A percentile compares a stretch with the other conserved stretches of the same genome.
phyloP scores from a whole-genome alignment of 2,888 invertebrate genomes.

The Machimus atricapillus region DNA sequence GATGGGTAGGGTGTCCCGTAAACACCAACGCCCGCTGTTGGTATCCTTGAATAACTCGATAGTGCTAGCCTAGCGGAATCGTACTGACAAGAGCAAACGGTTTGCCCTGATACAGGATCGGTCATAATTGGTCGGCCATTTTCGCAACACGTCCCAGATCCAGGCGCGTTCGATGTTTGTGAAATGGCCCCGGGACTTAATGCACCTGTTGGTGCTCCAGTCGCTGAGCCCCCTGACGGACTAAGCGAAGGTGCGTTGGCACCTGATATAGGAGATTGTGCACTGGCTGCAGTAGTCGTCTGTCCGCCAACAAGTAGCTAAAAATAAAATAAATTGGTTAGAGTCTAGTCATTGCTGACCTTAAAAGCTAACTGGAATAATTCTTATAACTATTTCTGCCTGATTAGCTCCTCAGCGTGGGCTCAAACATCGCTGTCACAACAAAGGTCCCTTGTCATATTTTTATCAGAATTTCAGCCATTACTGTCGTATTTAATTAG shows the following conservation, averaged over 20 bases:
- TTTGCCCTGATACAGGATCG: conserved; percentile 91
- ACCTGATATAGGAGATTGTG: conserved; percentile 80
- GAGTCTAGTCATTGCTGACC: neutral
- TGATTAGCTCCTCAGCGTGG: conserved; percentile 46
- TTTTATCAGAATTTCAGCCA: conserved; percentile 40
- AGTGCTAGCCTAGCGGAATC: conserved; percentile 87
- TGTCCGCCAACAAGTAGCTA: conserved; percentile 64
- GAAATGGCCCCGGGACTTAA: conserved; percentile 61
- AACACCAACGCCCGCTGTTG: conserved; percentile 79
- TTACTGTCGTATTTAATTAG: conserved; percentile 37
- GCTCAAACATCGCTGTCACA: conserved; percentile 44
- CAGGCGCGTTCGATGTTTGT: conserved; percentile 60
- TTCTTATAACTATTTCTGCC: conserved; percentile 49
- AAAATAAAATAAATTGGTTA: conserved; percentile 14
- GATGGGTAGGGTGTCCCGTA: conserved; percentile 89
- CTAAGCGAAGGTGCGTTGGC: conserved; percentile 76
- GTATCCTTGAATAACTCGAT: conserved; percentile 80
- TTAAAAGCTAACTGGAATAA: neutral
- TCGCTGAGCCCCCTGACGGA: conserved; percentile 68
- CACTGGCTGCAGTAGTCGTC: conserved; percentile 72
- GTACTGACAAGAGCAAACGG: conserved; percentile 93
- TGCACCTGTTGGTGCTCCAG: conserved; percentile 56
- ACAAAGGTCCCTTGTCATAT: conserved; percentile 40
- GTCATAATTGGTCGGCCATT: conserved; percentile 91
- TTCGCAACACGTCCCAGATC: conserved; percentile 77